Base-by-base conservation (phyloP, 2,888 invertebrate genomes). In the Petrolisthes manimaculis region DNA sequence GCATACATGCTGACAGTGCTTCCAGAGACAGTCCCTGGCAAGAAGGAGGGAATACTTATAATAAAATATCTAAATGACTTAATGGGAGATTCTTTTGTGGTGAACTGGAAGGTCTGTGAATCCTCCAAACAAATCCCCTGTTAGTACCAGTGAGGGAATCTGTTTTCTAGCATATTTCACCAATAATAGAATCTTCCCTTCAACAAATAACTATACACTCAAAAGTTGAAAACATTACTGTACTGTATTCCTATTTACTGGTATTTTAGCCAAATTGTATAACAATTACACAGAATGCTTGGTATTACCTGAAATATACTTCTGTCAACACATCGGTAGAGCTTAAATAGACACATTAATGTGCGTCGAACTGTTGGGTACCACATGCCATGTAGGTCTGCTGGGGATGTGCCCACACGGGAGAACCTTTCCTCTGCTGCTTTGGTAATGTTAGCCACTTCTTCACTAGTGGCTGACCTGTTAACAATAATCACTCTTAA, bases 311-410 rank as follows among this genome's bases (percentile, higher is more conserved):
- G 99, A 93, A 99, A 99, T 53, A 98, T 98, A 83, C 97, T 96
- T 91, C 96, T 95, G 93, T 99, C 99, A 12, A 99, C 95, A 92
- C 99, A 99, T 83, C 98, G 95, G 93, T 96, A 97, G 0, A 98
- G 94, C 90, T 99, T 96, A 0, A 99, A 99, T 4, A 99, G 94
- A 91, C 98, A 99, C 37, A 99, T 97, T 24, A 99, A 93, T 0
- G 99, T 98, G 78, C 99, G 94, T 24, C 99, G 95, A 0, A 99
- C 98, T 0, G 98, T 98, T 0, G 99, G 99, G 93, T 99, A 99
- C 99, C 99, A 99, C 98, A 99, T 98, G 54, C 99, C 99, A 93
- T 99, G 99, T 61, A 99, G 94, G 94, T 99, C 99, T 0, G 99
- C 98, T 0, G 98, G 97, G 0, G 97, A 97, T 92, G 86, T 90